A percentile compares a stretch with the other conserved stretches of the same genome.
Evolutionary conservation across 1,140 invertebrate genomes (phyloP).

Genomic region (Trichomalopsis sarcophagae): DNA sequence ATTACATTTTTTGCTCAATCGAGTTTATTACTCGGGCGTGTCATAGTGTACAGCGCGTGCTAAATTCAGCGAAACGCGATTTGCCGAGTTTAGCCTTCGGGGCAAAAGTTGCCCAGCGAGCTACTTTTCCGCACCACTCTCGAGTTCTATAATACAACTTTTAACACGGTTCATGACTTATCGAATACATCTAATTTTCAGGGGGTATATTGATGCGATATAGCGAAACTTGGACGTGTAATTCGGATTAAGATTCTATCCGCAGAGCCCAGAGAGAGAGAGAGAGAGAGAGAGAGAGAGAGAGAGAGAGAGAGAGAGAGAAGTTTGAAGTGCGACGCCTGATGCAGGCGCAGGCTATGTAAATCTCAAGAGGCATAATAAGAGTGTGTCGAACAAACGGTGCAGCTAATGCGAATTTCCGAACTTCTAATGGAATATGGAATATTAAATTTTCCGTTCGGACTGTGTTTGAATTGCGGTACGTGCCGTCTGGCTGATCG

Average conservation of each 20-base stretch:
- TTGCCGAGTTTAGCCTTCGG: constrained; percentile 2
- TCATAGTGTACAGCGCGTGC: background rate
- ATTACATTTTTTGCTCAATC: constrained; percentile 10
- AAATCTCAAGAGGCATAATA: background rate
- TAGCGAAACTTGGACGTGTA: background rate
- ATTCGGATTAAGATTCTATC: background rate
- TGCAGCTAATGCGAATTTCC: background rate
- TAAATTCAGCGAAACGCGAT: constrained; percentile 10
- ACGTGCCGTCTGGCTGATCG: background rate
- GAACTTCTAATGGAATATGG: constrained; percentile 6
- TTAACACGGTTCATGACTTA: background rate
- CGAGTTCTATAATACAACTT: constrained; percentile 1
- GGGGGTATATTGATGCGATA: background rate
- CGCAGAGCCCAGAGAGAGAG: too few species aligned
- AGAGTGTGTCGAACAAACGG: constrained; percentile 6
- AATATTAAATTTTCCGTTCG: constrained; percentile 19
- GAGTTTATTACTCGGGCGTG: background rate
- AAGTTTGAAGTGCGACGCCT: background rate
- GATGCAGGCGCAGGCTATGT: background rate
- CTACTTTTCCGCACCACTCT: background rate
- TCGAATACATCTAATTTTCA: background rate
- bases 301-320: too few species aligned
- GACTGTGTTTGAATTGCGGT: background rate
- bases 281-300: too few species aligned
- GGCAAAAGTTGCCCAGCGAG: background rate